Evolutionary conservation across 2,113 vertebrate genomes (phyloP), one percentile per base, ranked within the genome.

Genomic region (Otus sunia): DNA sequence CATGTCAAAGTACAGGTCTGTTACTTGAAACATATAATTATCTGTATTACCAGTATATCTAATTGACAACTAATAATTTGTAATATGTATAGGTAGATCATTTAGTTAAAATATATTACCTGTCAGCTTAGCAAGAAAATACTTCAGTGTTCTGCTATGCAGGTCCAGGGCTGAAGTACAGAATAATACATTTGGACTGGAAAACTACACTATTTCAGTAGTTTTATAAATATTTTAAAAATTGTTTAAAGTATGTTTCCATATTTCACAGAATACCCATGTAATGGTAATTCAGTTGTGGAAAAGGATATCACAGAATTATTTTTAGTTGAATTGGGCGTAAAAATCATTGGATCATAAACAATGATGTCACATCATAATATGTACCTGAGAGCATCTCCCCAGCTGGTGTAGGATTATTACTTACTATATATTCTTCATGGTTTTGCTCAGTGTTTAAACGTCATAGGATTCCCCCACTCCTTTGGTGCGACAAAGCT

Each of bases 11-110:
- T 97, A 89, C 22, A 92, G 67, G 56, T 95, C 66, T 82, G 11
- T 94, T 97, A 69, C 56, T 91, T 93, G 86, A 82, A 97, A 96
- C 52, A 89, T 92, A 22, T 85, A 96, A 97, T 97, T 97, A 95
- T 63, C 56, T 90, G 52, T 93, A 95, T 97, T 93, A 68, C 47
- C 62, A 93, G 53, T 94, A 73, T 92, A 69, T 93, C 78, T 96
- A 96, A 97, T 96, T 95, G 96, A 91, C 88, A 96, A 90, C 76
- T 92, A 92, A 90, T 91, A 91, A 92, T 89, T 89, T 95, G 43
- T 72, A 85, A 64, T 78, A 91, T 20, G 23, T 94, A 86, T 83
- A 90, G 87, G 89, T 92, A 59, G 68, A 79, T 95, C 18, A 78
- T 85, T 94, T 77, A 66, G 77, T 87, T 94, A 71, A 89, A 95